Evolutionary conservation across 1,140 invertebrate genomes (phyloP), one percentile per base, ranked within the genome.

Genomic region (Mamestra configurata): DNA sequence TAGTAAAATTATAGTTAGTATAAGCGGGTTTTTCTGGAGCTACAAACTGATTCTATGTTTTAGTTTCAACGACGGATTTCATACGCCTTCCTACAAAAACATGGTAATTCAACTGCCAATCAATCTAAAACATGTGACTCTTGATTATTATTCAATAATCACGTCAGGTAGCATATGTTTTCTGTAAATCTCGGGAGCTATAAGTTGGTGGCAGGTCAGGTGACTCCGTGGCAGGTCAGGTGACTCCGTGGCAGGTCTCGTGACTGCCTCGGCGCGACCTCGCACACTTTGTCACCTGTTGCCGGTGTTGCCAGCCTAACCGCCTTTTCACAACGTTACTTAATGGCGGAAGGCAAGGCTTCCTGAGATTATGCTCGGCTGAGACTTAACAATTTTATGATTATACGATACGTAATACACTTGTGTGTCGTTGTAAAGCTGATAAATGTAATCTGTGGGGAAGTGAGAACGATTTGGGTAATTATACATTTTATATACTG

Each of bases 321-420:
- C 4, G 7, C 5, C n/a, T 70, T 46, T 49, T 37, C 37, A 10
- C 20, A 64, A 37, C 37, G 20, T 46, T 15, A 68, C 37, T 43
- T 22, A 70, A 27, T 27, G 40, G 31, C 40, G 66, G 40, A 70
- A 49, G 64, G 37, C 64, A 24, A 22, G 37, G 66, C 40, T 70
- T 70, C 66, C 66, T 46, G 40, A 70, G 22, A 46, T 27, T 27
- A 70, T 6, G 15, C 15, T 31, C 59, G 35, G 15, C 66, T 6
- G 22, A 11, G 35, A 40, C 35, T 66, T 59, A 70, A 70, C 40
- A 20, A 46, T 35, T 49, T 70, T 70, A 46, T 70, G 66, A 46
- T 70, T 49, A 70, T 27, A 22, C 40, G 66, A 70, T 43, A 70
- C 22, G 49, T 49, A 46, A 27, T 15, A 46, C 27, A 2, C 4